These are phyloP conservation scores for Tubulanus polymorphus DNA, from an alignment of 2,888 invertebrate genomes.

Conservation along the genomic window DNA sequence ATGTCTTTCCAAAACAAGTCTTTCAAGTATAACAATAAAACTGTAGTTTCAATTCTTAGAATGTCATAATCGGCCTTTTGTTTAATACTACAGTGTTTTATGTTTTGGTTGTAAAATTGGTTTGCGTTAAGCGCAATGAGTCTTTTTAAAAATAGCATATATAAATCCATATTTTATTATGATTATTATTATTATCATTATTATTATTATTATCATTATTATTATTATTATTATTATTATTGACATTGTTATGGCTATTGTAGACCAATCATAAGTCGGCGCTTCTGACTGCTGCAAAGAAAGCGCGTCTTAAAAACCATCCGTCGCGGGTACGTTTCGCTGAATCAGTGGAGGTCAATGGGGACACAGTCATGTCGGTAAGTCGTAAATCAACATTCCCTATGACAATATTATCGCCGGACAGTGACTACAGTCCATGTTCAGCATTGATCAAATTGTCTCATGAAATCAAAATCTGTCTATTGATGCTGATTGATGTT, in stretches of 20 bases:
- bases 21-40: slow-evolving; percentile 88
- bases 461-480: too few relatives aligned
- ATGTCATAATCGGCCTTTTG: too few relatives aligned
- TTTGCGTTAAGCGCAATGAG: too few relatives aligned
- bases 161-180: not conserved
- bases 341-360: slow-evolving; percentile 57
- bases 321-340: slow-evolving; percentile 85
- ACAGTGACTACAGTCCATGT: too few relatives aligned
- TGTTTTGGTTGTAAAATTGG: too few relatives aligned
- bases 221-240: too few relatives aligned
- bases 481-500: too few relatives aligned
- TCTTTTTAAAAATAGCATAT: not conserved
- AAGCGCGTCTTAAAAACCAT: slow-evolving; percentile 73
- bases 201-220: slow-evolving; percentile 5
- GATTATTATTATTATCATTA: not conserved
- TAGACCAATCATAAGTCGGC: slow-evolving; percentile 65
- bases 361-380: slow-evolving; percentile 37
- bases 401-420: too few relatives aligned
- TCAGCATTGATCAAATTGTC: too few relatives aligned
- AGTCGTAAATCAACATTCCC: slow-evolving; percentile 23
- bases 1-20: slow-evolving; percentile 98
- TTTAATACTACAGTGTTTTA: too few relatives aligned
- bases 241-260: too few relatives aligned
- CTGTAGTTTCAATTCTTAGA: too few relatives aligned
- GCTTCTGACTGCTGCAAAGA: slow-evolving; percentile 79